Conservation (phyloP, 2,888 invertebrate species). For the Cheiracanthium punctorium region DNA sequence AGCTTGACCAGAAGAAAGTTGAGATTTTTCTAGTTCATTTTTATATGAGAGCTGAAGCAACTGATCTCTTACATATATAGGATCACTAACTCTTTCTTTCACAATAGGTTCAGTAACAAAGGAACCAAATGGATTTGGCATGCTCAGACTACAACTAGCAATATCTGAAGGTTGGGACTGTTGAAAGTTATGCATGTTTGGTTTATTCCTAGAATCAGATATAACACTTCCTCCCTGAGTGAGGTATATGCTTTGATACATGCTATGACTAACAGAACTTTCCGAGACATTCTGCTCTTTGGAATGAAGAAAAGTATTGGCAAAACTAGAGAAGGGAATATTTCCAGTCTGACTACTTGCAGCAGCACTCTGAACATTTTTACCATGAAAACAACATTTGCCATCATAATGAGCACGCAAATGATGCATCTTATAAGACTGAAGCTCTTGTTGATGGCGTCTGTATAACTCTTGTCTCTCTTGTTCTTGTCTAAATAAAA, state of each 20-base stretch:
- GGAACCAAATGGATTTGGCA: constrained; percentile 25
- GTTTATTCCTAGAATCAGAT: constrained; percentile 14
- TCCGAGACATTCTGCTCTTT: constrained; percentile 18
- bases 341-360: constrained; percentile 35
- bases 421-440: constrained; percentile 58
- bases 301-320: constrained; percentile 27
- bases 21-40: constrained; percentile 22
- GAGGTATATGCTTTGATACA: constrained; percentile 30
- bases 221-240: constrained; percentile 20
- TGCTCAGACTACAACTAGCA: constrained; percentile 7
- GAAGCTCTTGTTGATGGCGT: constrained; percentile 77
- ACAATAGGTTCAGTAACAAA: constrained; percentile 18
- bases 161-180: neutral
- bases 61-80: constrained; percentile 10
- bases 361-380: constrained; percentile 31
- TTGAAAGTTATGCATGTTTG: constrained; percentile 13
- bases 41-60: constrained; percentile 10
- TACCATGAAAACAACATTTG: constrained; percentile 51
- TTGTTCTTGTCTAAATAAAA: constrained; percentile 77
- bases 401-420: constrained; percentile 48
- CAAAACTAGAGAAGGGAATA: constrained; percentile 11
- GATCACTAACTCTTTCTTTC: constrained; percentile 29
- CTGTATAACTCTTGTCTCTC: constrained; percentile 79
- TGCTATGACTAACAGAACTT: neutral
- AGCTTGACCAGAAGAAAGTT: constrained; percentile 20